These are phyloP conservation scores for Synanthedon andrenaeformis DNA, from an alignment of 2,888 invertebrate genomes.

Conservation along the genomic window DNA sequence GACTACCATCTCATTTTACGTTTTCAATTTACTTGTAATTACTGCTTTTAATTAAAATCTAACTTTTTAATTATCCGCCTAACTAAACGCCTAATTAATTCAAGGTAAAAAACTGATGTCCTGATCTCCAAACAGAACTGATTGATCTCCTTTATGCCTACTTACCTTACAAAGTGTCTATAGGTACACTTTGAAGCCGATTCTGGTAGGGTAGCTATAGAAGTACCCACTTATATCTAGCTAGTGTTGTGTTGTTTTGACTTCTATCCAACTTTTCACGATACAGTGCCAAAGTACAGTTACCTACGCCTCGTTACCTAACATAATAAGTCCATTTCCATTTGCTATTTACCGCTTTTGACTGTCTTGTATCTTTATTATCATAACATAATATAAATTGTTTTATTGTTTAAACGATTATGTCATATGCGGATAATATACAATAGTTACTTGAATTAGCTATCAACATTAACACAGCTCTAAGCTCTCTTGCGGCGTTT, in stretches of 20 bases:
- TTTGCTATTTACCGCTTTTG: conserved; percentile 3
- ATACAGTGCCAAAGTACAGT: conserved; percentile 32
- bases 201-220: too few relatives aligned
- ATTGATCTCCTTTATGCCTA: too few relatives aligned
- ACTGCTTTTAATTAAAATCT: conserved; percentile 2
- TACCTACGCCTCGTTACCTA: conserved; percentile 29
- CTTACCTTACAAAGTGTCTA: too few relatives aligned
- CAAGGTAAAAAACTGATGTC: conserved; percentile 8
- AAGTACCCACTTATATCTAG: too few relatives aligned
- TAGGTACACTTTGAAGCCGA: too few relatives aligned
- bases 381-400: conserved; percentile 35
- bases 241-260: conserved; percentile 21
- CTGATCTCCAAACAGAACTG: too few relatives aligned
- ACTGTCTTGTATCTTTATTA: conserved; percentile 18
- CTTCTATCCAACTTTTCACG: conserved; percentile 36
- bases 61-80: conserved; percentile 6
- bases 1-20: not conserved
- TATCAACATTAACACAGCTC: conserved; percentile 19
- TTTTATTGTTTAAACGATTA: conserved; percentile 30
- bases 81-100: conserved; percentile 5
- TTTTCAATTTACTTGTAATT: conserved; percentile 1
- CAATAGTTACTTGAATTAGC: conserved; percentile 37
- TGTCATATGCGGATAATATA: conserved; percentile 16
- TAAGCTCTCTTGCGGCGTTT: not conserved
- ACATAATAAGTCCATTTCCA: conserved; percentile 7